Base-by-base conservation (phyloP, 2,888 invertebrate species). In the Orgyia antiqua region DNA sequence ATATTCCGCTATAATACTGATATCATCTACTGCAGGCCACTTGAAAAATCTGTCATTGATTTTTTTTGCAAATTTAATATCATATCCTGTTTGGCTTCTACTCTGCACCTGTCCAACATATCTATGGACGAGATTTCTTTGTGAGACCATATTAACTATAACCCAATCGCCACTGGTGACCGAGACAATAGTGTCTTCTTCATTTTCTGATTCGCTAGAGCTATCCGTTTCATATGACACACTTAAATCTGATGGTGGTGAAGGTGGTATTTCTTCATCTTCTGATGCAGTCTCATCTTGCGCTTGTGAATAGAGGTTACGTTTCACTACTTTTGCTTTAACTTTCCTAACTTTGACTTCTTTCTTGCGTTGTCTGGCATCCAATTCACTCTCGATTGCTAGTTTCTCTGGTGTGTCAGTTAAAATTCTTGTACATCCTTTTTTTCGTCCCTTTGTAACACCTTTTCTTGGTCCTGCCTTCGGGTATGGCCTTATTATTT, bases 1-100 rank as follows among this genome's bases (percentile, higher is more conserved):
- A 18, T 52, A 46, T 35, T 42, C 43, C 4, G 31, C 50, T 9
- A 51, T 35, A n/a, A 27, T 6, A 37, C 37, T 32, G 18, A 38
- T 35, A 37, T 51, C 48, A 17, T 30, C 15, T 34, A 42, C 45
- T 29, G 24, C 33, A 13, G 54, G 50, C 51, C 54, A 51, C 33
- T 51, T 50, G 26, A 52, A 50, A 21, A 18, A 41, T 25, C 11
- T 44, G n/a, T 51, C 44, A 26, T 31, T 24, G 25, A 40, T 40
- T 42, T 44, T 49, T 42, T 51, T 49, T 24, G 45, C 45, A 24
- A 47, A 53, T 42, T 48, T 48, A n/a, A 50, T 28, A 11, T 42
- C 39, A n/a, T n/a, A n/a, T n/a, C n/a, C n/a, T n/a, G n/a, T n/a
- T n/a, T n/a, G n/a, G n/a, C n/a, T n/a, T n/a, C n/a, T n/a, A n/a